These are phyloP conservation scores for Eupsilia transversa DNA, from an alignment of 2,888 invertebrate species.

Conservation along the genomic window DNA sequence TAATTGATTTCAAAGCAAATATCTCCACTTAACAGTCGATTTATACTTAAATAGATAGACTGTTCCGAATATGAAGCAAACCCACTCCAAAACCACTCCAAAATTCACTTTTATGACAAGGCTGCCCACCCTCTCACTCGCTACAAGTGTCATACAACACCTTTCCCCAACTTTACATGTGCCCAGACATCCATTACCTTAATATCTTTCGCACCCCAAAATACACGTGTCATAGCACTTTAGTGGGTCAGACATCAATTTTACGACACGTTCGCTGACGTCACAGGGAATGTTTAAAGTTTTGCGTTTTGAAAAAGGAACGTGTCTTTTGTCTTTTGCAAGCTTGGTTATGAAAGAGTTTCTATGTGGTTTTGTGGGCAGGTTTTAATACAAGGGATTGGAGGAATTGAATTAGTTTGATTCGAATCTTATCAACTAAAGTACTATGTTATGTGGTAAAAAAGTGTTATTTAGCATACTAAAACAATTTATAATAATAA, in stretches of 20 bases:
- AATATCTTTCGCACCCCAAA: slow-evolving; percentile 53
- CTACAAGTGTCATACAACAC: slow-evolving; percentile 10
- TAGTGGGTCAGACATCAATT: slow-evolving; percentile 55
- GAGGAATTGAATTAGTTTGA: not conserved
- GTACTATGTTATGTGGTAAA: not conserved
- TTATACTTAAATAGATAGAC: not conserved
- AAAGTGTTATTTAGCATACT: no score
- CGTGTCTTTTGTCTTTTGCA: not conserved
- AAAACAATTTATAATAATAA: no score
- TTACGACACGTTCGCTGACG: slow-evolving; percentile 37
- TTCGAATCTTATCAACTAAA: not conserved
- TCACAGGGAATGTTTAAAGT: slow-evolving; percentile 21
- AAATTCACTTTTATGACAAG: not conserved
- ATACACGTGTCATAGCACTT: slow-evolving; percentile 28
- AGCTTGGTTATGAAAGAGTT: not conserved
- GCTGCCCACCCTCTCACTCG: not conserved
- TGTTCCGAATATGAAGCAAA: not conserved
- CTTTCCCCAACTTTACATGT: slow-evolving; percentile 17
- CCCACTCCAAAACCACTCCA: not conserved
- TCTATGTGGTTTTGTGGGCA: not conserved
- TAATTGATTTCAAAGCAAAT: not conserved
- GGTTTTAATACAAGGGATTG: not conserved
- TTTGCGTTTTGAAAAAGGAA: slow-evolving; percentile 13
- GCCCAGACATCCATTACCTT: slow-evolving; percentile 51
- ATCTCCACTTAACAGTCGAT: not conserved